Percentiles rank a stretch among this genome's conserved stretches.
Conservation (phyloP, 2,113 vertebrate genomes). For the Tor tambroides region DNA sequence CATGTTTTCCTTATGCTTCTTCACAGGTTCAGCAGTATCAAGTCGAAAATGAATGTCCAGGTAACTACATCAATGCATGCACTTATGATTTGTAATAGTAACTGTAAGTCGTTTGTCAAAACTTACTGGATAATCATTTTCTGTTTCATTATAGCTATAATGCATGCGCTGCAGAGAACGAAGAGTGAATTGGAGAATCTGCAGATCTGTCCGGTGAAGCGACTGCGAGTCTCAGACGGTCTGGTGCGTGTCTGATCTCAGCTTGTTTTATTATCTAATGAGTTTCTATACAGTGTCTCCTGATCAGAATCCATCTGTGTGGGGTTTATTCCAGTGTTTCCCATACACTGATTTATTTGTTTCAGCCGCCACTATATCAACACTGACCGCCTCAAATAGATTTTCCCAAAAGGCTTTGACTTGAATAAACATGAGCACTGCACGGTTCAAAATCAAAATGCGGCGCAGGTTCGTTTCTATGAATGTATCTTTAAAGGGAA, state of each 20-base stretch:
- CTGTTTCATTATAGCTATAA: conserved; percentile 34
- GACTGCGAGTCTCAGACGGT: neutral
- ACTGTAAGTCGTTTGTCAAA: neutral
- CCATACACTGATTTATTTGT: too few relatives aligned
- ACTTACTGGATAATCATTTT: neutral
- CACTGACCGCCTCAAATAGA: too few relatives aligned
- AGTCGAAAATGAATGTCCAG: conserved; percentile 42
- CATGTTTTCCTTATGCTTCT: neutral
- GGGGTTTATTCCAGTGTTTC: neutral
- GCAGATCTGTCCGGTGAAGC: neutral
- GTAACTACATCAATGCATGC: conserved; percentile 13
- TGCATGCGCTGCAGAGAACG: conserved; percentile 9
- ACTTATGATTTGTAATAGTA: neutral
- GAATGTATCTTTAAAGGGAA: too few relatives aligned
- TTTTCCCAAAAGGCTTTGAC: too few relatives aligned
- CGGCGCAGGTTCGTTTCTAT: too few relatives aligned
- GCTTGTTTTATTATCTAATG: too few relatives aligned
- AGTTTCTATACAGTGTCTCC: too few relatives aligned
- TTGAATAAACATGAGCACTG: too few relatives aligned
- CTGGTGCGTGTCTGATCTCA: conserved; percentile 13
- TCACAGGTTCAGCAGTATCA: conserved; percentile 26
- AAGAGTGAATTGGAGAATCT: conserved; percentile 26
- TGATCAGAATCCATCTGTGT: too few relatives aligned
- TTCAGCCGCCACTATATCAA: too few relatives aligned
- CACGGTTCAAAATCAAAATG: too few relatives aligned